phyloP scores from a whole-genome alignment of 2,797 vertebrate species.

The Limnodromus scolopaceus region DNA sequence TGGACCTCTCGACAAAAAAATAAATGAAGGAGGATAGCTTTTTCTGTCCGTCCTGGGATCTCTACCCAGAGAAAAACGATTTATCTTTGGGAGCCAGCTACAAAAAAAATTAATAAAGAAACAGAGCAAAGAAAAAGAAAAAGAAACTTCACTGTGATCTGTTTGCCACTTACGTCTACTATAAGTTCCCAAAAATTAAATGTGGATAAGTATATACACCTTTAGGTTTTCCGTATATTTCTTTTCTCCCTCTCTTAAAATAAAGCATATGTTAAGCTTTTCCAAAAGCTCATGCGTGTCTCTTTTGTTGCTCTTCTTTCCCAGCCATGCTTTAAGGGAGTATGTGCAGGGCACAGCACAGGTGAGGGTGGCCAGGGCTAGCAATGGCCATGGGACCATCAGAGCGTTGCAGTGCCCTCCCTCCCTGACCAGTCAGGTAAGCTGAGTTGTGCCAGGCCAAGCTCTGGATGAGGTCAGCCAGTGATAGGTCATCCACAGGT shows the following conservation, averaged over 20 bases:
- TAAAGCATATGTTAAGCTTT: not conserved
- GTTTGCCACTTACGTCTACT: not conserved
- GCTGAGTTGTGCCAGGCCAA: accelerated
- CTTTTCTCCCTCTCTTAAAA: not conserved
- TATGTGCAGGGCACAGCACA: not conserved
- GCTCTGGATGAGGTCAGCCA: not conserved
- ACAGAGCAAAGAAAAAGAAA: not conserved
- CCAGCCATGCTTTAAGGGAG: not conserved
- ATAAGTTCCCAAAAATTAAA: not conserved
- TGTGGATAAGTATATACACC: not conserved
- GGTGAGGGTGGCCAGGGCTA: not conserved
- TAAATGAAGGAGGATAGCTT: not conserved
- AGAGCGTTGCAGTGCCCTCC: accelerated
- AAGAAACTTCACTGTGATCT: not conserved
- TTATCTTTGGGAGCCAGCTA: not conserved
- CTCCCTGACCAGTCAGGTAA: accelerated
- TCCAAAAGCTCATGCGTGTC: not conserved
- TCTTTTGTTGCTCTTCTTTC: not conserved
- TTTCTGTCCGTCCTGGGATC: not conserved
- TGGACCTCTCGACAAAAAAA: not conserved
- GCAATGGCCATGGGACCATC: not conserved
- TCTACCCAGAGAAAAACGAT: not conserved
- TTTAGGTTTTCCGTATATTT: not conserved
- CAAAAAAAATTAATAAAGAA: not conserved
- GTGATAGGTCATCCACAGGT: not conserved